Conservation (phyloP, 2,888 invertebrate species). For the Ochropacha duplaris region DNA sequence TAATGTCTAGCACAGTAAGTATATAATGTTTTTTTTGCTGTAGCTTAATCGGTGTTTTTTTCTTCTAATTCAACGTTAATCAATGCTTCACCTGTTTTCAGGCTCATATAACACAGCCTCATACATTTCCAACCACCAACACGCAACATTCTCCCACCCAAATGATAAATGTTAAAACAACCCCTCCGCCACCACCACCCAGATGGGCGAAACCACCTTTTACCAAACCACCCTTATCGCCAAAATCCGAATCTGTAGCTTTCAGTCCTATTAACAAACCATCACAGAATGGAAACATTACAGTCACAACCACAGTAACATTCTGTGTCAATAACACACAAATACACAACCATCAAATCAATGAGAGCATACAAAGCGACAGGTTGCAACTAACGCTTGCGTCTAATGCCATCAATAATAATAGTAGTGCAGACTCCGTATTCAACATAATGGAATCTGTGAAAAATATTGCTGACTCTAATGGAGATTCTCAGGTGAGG, state of each 20-base stretch:
- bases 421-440: conserved; percentile 61
- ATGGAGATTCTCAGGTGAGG: conserved; percentile 74
- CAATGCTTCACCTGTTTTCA: conserved; percentile 72
- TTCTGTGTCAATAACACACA: conserved; percentile 88
- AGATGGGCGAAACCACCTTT: conserved; percentile 91
- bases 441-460: conserved; percentile 62
- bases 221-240: conserved; percentile 74
- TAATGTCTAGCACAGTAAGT: conserved; percentile 84
- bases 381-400: conserved; percentile 81
- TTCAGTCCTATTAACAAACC: conserved; percentile 75
- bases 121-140: conserved; percentile 71
- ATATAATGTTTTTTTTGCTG: conserved; percentile 16
- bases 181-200: conserved; percentile 92
- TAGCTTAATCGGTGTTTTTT: conserved; percentile 48
- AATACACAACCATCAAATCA: conserved; percentile 79
- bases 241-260: conserved; percentile 66
- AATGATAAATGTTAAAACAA: conserved; percentile 70
- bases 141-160: conserved; percentile 70
- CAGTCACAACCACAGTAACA: conserved; percentile 93
- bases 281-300: conserved; percentile 87
- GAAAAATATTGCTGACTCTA: conserved; percentile 61
- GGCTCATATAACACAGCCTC: conserved; percentile 82
- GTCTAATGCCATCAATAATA: conserved; percentile 76
- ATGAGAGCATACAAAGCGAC: conserved; percentile 74
- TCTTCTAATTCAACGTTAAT: conserved; percentile 48